Evolutionary conservation across 2,888 invertebrate species (phyloP).

Genomic region (Atherix ibis): DNA sequence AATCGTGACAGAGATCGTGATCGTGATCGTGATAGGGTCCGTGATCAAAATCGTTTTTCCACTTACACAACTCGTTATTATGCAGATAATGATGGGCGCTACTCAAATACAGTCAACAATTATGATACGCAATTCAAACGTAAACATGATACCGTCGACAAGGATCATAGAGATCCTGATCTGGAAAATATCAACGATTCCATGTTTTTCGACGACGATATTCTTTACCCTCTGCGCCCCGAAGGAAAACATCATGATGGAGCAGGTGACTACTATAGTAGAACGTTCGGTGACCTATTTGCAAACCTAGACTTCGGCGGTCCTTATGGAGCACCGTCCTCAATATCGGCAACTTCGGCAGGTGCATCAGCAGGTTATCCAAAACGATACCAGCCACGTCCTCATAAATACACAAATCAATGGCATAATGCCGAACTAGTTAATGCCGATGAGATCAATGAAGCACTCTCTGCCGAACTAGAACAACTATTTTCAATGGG

Average conservation of each 20-base stretch:
- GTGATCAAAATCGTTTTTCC: too few species aligned
- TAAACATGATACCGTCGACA: too few species aligned
- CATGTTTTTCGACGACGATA: constrained; percentile 18
- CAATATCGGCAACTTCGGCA: too few species aligned
- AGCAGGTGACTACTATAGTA: not conserved
- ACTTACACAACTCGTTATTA: too few species aligned
- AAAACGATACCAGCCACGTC: not conserved
- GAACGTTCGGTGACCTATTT: constrained; percentile 4
- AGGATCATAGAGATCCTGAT: too few species aligned
- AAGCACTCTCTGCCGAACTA: constrained; percentile 61
- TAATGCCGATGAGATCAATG: constrained; percentile 37
- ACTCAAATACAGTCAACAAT: too few species aligned
- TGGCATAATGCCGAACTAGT: constrained; percentile 6
- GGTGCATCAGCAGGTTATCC: not conserved
- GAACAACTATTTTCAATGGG: constrained; percentile 72
- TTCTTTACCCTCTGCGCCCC: constrained; percentile 13
- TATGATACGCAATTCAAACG: too few species aligned
- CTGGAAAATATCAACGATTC: not conserved
- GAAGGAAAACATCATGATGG: not conserved
- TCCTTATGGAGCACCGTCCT: not conserved
- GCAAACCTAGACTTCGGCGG: too few species aligned
- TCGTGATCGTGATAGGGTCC: too few species aligned
- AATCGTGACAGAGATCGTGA: constrained; percentile 10
- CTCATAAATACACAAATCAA: not conserved
- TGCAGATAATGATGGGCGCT: not conserved